Evolutionary conservation across 2,797 vertebrate genomes (phyloP).

Genomic region (Galaxias olidus): DNA sequence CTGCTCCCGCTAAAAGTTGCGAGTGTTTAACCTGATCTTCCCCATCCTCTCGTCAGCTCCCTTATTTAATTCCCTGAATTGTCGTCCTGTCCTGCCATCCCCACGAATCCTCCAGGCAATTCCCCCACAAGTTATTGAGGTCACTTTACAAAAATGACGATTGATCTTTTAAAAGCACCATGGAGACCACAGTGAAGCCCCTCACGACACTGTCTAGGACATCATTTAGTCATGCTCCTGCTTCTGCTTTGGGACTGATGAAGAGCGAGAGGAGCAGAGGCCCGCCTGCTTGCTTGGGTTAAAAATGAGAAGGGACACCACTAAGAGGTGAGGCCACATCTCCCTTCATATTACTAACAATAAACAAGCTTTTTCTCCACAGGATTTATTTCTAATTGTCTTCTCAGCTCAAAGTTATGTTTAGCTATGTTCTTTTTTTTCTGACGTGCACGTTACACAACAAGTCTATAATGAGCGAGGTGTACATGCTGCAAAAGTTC

Average conservation of each 20-base stretch:
- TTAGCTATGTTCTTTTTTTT: too few relatives aligned
- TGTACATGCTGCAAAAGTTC: too few relatives aligned
- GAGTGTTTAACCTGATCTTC: constrained; percentile 16
- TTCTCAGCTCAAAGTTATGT: too few relatives aligned
- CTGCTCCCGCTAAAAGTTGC: constrained; percentile 24
- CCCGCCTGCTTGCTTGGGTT: too few relatives aligned
- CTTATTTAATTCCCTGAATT: constrained; percentile 53
- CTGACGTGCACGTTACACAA: too few relatives aligned
- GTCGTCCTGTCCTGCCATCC: constrained; percentile 43
- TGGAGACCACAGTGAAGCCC: constrained; percentile 18
- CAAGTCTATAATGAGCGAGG: too few relatives aligned
- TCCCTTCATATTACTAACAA: too few relatives aligned
- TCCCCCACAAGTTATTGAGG: constrained; percentile 42
- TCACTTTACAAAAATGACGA: constrained; percentile 61
- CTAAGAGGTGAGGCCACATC: too few relatives aligned
- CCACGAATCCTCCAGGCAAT: too few relatives aligned
- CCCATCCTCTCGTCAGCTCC: constrained; percentile 1
- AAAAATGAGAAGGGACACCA: background rate
- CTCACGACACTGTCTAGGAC: constrained; percentile 23
- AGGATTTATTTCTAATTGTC: too few relatives aligned
- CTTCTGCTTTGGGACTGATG: constrained; percentile 46
- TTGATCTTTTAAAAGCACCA: constrained; percentile 60
- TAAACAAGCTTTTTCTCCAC: too few relatives aligned
- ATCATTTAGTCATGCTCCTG: constrained; percentile 45
- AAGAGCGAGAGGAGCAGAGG: constrained; percentile 37